Evolutionary conservation across 2,113 vertebrate genomes (phyloP), one percentile per base, ranked within the genome.

Genomic region (Ellobius talpinus): DNA sequence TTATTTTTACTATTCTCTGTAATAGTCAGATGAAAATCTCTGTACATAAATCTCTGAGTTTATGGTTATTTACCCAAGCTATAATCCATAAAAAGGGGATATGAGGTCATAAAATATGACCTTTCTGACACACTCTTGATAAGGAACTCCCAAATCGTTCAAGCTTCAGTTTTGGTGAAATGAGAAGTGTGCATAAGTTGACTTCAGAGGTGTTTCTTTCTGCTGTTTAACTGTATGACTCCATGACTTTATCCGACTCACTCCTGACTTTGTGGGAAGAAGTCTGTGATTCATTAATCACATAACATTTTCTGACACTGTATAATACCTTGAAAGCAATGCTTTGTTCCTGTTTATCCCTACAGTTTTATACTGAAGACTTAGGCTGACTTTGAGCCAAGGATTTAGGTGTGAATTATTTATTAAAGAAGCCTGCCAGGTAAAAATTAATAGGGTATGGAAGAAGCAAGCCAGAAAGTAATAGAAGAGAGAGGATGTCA

Each of bases 81-180:
- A 92, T 96, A 73, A 95, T 94, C 96, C 89, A 94, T 97, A 89
- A 96, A 97, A 92, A 94, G 16, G 89, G 55, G 92, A 92, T 95
- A 93, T 50, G 79, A 47, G 26, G 70, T 95, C 79, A 94, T 97
- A 97, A 97, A 97, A 92, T 92, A 86, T 95, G 96, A 96, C 96
- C 96, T 97, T 96, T 97, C 86, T 97, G 92, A 95, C 79, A 97
- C 89, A 58, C 68, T 89, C 42, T 93, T 97, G 92, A 96, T 96
- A 95, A 89, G 42, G 55, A 96, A 97, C 97, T 94, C 52, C 42
- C 91, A 96, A 92, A 96, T 87, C 94, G 47, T 52, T 82, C 0
- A 0, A 82, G 70, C 52, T 68, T 96, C 52, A 36, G 66, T 86
- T 93, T 87, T 97, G 89, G 66, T 50, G 73, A 96, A 97, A 97